Conservation (phyloP, 2,888 invertebrate species). For the Lucinisca nassula region DNA sequence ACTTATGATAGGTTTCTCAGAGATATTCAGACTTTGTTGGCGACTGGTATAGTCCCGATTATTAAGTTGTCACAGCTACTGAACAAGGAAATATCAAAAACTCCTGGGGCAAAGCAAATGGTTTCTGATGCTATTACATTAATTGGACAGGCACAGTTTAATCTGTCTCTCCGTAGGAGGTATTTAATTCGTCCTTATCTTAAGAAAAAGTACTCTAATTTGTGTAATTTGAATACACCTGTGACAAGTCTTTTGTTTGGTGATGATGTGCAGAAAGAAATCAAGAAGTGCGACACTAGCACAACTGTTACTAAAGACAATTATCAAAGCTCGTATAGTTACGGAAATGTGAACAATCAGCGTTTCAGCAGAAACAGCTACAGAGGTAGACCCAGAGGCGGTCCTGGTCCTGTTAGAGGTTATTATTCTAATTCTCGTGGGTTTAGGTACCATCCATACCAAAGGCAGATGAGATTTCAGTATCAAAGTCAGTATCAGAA, state of each 20-base stretch:
- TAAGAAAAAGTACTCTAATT: not conserved
- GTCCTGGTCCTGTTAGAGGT: too few relatives aligned
- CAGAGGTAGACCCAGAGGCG: too few relatives aligned
- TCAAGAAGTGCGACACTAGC: slow-evolving; percentile 7
- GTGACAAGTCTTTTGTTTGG: slow-evolving; percentile 15
- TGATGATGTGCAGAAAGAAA: slow-evolving; percentile 6
- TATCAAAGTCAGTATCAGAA: too few relatives aligned
- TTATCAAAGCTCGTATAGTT: too few relatives aligned
- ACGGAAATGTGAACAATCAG: too few relatives aligned
- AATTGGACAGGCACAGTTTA: slow-evolving; percentile 4
- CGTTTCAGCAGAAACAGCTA: too few relatives aligned
- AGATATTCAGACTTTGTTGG: not conserved
- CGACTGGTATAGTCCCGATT: not conserved
- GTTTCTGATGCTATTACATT: not conserved
- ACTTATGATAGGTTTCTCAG: not conserved
- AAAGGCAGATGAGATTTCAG: too few relatives aligned
- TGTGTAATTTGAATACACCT: not conserved
- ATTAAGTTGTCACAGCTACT: not conserved
- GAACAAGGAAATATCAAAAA: not conserved
- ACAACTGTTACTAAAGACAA: not conserved
- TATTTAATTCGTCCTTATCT: not conserved
- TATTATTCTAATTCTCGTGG: too few relatives aligned
- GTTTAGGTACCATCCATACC: too few relatives aligned
- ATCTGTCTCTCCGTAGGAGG: not conserved
- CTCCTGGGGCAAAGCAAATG: not conserved